Conservation (phyloP, 2,113 vertebrate species). For the Phalacrocorax brasilianus region DNA sequence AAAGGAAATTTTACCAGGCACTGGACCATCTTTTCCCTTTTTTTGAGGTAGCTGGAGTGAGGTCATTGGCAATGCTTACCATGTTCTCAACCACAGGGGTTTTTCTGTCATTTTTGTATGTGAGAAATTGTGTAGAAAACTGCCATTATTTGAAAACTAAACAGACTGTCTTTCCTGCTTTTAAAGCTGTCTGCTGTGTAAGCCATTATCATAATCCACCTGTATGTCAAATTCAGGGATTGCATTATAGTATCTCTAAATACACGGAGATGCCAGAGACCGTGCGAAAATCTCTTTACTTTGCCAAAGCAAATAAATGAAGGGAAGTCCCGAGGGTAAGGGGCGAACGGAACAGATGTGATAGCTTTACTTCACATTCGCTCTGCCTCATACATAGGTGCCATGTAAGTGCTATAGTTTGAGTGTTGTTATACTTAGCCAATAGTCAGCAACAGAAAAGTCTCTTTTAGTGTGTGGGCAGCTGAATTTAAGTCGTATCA, state of each 20-base stretch:
- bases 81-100: not conserved
- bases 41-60: not conserved
- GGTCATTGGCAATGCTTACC: not conserved
- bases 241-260: not conserved
- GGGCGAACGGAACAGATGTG: constrained; percentile 15
- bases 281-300: not conserved
- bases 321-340: not conserved
- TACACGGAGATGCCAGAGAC: not conserved
- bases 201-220: constrained; percentile 8
- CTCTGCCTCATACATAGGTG: not conserved
- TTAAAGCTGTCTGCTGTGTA: not conserved
- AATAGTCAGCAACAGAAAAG: not conserved
- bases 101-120: not conserved
- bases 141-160: not conserved
- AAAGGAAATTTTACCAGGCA: not conserved
- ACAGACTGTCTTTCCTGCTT: not conserved
- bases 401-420: not conserved
- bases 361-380: not conserved
- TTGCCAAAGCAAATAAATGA: constrained; percentile 55
- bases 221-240: not conserved
- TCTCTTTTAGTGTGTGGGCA: not conserved
- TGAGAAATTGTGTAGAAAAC: not conserved
- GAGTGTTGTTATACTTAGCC: not conserved
- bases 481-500: not conserved
- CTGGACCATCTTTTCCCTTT: not conserved